Percentiles rank a stretch among this genome's conserved stretches.
These are phyloP conservation scores for Halisarca cf. caerulea DNA, from an alignment of 37 sponge, comb jelly and placozoan genomes.

Conservation along the genomic window DNA sequence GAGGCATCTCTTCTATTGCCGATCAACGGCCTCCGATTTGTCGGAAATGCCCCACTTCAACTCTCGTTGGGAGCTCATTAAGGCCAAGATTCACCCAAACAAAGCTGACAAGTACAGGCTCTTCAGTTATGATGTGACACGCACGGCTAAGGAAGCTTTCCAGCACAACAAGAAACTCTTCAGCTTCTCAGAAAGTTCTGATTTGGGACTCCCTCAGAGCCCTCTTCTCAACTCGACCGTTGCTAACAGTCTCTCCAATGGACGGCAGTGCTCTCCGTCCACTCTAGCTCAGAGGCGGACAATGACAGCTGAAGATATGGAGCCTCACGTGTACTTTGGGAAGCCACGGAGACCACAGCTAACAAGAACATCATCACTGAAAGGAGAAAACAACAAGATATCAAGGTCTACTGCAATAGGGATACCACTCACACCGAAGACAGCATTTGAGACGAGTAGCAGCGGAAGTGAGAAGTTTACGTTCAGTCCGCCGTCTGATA, in stretches of 20 bases:
- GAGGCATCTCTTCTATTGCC: conserved; percentile 23
- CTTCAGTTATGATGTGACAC: conserved; percentile 13
- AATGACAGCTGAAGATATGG: conserved; percentile 24
- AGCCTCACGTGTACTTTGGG: conserved; percentile 16
- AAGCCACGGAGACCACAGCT: neutral
- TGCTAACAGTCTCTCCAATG: neutral
- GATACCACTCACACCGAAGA: conserved; percentile 19
- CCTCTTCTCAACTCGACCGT: conserved; percentile 21
- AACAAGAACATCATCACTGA: neutral
- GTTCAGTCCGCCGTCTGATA: conserved; percentile 18
- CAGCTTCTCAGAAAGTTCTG: neutral
- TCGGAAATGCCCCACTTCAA: conserved; percentile 23
- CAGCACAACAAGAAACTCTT: conserved; percentile 12
- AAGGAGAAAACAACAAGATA: neutral
- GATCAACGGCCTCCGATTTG: neutral
- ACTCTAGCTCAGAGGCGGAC: conserved; percentile 17
- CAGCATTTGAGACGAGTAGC: conserved; percentile 21
- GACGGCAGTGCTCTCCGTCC: neutral
- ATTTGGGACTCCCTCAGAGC: conserved; percentile 10
- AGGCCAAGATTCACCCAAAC: conserved; percentile 31
- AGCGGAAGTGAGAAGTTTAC: conserved; percentile 23
- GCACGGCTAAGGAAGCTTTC: conserved; percentile 18
- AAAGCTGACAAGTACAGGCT: conserved; percentile 28
- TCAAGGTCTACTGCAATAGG: conserved; percentile 2
- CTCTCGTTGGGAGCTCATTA: conserved; percentile 8